A percentile compares a stretch with the other conserved stretches of the same genome.
Conservation (phyloP, 2,797 vertebrate species). For the Periophthalmus magnuspinnatus region DNA sequence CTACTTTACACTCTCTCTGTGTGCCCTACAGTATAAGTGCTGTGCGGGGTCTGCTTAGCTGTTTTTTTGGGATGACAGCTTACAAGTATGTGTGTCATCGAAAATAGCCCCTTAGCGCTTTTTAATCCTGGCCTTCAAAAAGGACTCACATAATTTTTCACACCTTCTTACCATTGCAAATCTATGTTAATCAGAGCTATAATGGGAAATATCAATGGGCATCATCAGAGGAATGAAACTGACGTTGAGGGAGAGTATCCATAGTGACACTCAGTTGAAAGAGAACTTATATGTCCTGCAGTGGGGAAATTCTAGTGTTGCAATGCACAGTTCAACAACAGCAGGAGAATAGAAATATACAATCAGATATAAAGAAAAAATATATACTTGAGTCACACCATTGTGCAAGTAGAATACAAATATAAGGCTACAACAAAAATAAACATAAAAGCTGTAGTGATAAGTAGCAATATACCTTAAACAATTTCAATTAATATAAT, state of each 20-base stretch:
- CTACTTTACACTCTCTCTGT: background rate
- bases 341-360: too few relatives aligned
- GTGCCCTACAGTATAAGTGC: conserved; percentile 5
- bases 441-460: background rate
- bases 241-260: background rate
- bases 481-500: background rate
- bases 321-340: too few relatives aligned
- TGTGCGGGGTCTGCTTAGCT: conserved; percentile 21
- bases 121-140: conserved; percentile 44
- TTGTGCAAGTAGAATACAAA: too few relatives aligned
- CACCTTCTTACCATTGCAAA: conserved; percentile 48
- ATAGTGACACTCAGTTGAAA: too few relatives aligned
- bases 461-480: background rate
- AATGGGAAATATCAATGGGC: conserved; percentile 33
- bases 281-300: too few relatives aligned
- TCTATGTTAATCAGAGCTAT: conserved; percentile 27
- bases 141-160: conserved; percentile 38
- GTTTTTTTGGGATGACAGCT: conserved; percentile 36
- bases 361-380: too few relatives aligned
- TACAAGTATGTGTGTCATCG: conserved; percentile 41
- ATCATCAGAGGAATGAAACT: conserved; percentile 35
- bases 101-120: conserved; percentile 39
- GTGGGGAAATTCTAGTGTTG: too few relatives aligned
- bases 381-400: too few relatives aligned
- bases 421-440: background rate